These are phyloP conservation scores for Glaucidium brasilianum DNA, from an alignment of 2,113 vertebrate genomes.

Conservation along the genomic window DNA sequence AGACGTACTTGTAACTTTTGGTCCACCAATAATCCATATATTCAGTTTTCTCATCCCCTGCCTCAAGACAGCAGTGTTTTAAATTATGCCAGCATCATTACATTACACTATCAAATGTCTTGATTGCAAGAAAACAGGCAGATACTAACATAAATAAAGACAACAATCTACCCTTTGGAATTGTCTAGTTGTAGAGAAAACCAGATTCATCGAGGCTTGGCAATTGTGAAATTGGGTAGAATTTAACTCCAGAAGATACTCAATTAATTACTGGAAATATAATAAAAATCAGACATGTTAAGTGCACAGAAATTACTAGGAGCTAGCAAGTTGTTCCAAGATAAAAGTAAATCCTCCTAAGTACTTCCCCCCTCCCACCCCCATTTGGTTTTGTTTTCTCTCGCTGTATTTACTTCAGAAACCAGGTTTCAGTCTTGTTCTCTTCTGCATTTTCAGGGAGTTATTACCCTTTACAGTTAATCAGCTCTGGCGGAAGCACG, in stretches of 20 bases:
- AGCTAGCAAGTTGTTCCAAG: neutral
- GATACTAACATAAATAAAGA: neutral
- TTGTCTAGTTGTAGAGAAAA: neutral
- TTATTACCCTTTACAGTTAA: rapidly evolving
- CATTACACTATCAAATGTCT: neutral
- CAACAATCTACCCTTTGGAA: neutral
- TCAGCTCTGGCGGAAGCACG: rapidly evolving
- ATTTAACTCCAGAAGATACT: neutral
- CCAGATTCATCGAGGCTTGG: neutral
- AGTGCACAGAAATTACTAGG: neutral
- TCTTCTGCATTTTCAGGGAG: neutral
- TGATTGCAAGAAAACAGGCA: neutral
- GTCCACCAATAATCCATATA: neutral
- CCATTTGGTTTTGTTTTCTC: neutral
- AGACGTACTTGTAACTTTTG: neutral
- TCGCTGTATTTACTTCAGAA: neutral
- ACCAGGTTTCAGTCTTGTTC: rapidly evolving
- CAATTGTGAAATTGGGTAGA: neutral
- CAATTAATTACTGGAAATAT: neutral
- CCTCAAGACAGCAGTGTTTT: neutral
- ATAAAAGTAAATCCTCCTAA: neutral
- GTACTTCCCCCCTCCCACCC: neutral
- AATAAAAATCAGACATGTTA: conserved; percentile 5
- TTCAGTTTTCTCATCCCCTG: neutral
- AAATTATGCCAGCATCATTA: neutral